Base-by-base conservation (phyloP, 2,888 invertebrate genomes). In the Dascillus cervinus region DNA sequence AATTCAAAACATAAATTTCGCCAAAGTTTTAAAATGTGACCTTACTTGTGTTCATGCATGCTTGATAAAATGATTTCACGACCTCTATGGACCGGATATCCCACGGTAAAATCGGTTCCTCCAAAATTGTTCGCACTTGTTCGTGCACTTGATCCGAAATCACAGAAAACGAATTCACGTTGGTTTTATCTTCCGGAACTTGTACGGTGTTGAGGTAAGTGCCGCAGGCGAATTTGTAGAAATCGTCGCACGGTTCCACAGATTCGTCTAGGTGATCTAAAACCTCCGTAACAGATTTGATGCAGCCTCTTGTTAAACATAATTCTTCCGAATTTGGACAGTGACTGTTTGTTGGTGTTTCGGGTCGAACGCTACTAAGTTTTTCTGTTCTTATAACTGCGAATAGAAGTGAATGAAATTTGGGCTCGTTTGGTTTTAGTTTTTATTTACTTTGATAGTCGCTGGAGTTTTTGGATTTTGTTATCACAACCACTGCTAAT, bases 111-210 rank as follows among this genome's bases (percentile, higher is more conserved):
- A 60, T 56, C 11, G 60, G 55, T 34, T 62, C 61, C 12, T 55
- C 61, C 13, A 68, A 58, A 8, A 32, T 50, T 8, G 57, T 53
- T 41, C 61, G 61, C 9, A 68, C 43, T 39, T 66, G 65, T 36
- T 62, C 60, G 34, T 67, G 64, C 27, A 67, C 39, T 37, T 64
- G 60, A 44, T 68, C 67, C 15, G 58, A 59, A 29, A 66, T 64
- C n/a, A 59, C 49, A 1, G 65, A 62, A 47, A 68, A 67, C 2
- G 64, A 62, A 41, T 61, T 64, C 2, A 67, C 57, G 10, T 60
- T 73, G 0, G 79, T 76, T 63, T 82, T 81, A 57, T 84, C 83
- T 38, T 84, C 82, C 1, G 83, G 82, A 30, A 84, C 83, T 21
- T 71, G 66, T 0, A 76, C 78, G 29, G 67, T 70, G 50, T 73